Evolutionary conservation across 1,140 invertebrate genomes (phyloP).

Genomic region (Tetranychus cinnabarinus): DNA sequence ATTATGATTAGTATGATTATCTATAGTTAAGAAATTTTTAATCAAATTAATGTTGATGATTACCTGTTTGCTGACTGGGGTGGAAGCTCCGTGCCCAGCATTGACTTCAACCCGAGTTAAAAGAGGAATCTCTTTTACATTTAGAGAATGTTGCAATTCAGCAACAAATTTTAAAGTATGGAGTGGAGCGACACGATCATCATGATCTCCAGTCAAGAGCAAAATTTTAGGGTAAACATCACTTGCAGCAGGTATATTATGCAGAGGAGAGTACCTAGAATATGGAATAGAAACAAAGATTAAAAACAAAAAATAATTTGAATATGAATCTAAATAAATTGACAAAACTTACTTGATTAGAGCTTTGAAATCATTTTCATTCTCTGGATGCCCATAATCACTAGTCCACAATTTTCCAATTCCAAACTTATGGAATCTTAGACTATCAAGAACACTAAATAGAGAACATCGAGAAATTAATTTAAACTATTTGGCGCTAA

Average conservation of each 20-base stretch:
- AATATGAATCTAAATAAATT: background rate
- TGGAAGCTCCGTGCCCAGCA: slow-evolving; percentile 83
- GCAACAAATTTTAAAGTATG: slow-evolving; percentile 90
- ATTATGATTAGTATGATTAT: too few species aligned
- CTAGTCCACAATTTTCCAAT: slow-evolving; percentile 89
- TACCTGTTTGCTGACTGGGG: slow-evolving; percentile 59
- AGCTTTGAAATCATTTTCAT: slow-evolving; percentile 47
- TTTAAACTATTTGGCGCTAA: background rate
- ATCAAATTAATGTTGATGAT: background rate
- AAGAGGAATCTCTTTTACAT: slow-evolving; percentile 50
- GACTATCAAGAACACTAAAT: slow-evolving; percentile 78
- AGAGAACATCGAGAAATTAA: background rate
- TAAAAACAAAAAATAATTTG: background rate
- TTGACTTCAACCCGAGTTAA: slow-evolving; percentile 75
- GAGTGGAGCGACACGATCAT: slow-evolving; percentile 84
- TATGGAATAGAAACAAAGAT: background rate
- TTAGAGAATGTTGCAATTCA: slow-evolving; percentile 51
- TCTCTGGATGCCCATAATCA: slow-evolving; percentile 74
- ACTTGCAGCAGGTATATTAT: slow-evolving; percentile 43
- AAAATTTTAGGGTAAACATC: slow-evolving; percentile 69
- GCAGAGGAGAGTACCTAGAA: slow-evolving; percentile 57
- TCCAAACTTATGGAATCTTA: slow-evolving; percentile 93
- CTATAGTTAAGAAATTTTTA: too few species aligned
- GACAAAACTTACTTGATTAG: background rate
- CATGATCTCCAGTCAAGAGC: slow-evolving; percentile 76